Base-by-base conservation (phyloP, 2,113 vertebrate genomes). In the Ciconia stormi region DNA sequence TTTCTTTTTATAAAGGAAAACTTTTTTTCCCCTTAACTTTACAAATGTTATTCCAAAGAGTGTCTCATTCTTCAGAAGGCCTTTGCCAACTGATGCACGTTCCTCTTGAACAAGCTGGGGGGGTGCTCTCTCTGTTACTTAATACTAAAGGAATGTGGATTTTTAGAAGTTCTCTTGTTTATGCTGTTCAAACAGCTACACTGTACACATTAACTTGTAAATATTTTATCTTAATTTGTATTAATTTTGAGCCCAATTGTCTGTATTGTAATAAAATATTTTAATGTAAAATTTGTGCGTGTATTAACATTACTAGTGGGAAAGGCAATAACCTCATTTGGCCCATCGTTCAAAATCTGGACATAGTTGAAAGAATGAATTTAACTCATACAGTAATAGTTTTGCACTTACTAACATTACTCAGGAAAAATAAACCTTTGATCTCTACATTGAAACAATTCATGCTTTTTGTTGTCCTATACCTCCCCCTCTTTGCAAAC, bases 181-280 rank as follows among this genome's bases (percentile, higher is more conserved):
- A 96, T 92, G 93, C 91, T 93, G 79, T 96, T 95, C 70, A 71
- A 83, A 92, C 78, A 92, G 92, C 94, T 90, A 49, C 90, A 84
- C 92, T 97, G 97, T 97, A 97, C 74, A 97, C 94, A 96, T 96
- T 94, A 91, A 78, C 96, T 94, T 98, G 96, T 98, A 98, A 96
- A 98, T 98, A 98, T 97, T 97, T 98, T 97, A 97, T 94, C 95
- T 97, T 97, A 86, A 96, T 98, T 98, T 98, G 96, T 98, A 98
- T 98, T 98, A 95, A 98, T 98, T 97, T 97, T 97, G 87, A 97
- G 85, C 88, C 96, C 84, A 96, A 89, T 61, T 97, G 93, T 95
- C 97, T 96, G 93, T 97, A 97, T 94, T 98, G 96, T 97, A 98
- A 98, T 98, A 98, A 98, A 98, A 88, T 98, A 98, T 98, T 98